A percentile compares a stretch with the other conserved stretches of the same genome.
Evolutionary conservation across 2,888 invertebrate genomes (phyloP).

Genomic region (Muscina levida): DNA sequence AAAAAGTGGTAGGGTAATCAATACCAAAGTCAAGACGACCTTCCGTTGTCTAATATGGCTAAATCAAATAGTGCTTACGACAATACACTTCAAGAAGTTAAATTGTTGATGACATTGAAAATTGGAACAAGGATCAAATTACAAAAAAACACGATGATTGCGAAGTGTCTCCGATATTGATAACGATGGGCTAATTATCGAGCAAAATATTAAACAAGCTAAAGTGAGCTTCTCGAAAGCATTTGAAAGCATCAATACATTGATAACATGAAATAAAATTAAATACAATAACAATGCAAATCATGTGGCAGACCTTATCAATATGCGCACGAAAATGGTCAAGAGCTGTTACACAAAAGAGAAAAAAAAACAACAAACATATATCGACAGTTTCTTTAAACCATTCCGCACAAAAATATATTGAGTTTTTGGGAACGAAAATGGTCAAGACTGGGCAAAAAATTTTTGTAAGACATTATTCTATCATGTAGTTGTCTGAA

Average conservation of each 20-base stretch:
- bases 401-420: too few species aligned
- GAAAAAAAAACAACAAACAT: too few species aligned
- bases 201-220: not conserved
- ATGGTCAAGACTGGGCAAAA: too few species aligned
- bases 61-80: slow-evolving; percentile 36
- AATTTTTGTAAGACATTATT: too few species aligned
- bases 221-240: slow-evolving; percentile 31
- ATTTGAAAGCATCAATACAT: slow-evolving; percentile 26
- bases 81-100: slow-evolving; percentile 31
- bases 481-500: too few species aligned
- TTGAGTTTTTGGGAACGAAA: too few species aligned
- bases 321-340: slow-evolving; percentile 26
- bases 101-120: slow-evolving; percentile 16
- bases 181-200: slow-evolving; percentile 26
- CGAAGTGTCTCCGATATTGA: slow-evolving; percentile 38
- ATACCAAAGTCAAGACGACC: slow-evolving; percentile 39
- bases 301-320: slow-evolving; percentile 34
- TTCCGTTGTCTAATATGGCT: slow-evolving; percentile 35
- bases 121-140: slow-evolving; percentile 24
- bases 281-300: slow-evolving; percentile 44
- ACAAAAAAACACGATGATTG: slow-evolving; percentile 24
- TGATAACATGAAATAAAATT: slow-evolving; percentile 41
- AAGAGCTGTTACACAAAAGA: not conserved
- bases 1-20: slow-evolving; percentile 31
- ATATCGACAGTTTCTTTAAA: too few species aligned